phyloP scores from a whole-genome alignment of 2,797 vertebrate species.

The Lithobates sylvaticus region DNA sequence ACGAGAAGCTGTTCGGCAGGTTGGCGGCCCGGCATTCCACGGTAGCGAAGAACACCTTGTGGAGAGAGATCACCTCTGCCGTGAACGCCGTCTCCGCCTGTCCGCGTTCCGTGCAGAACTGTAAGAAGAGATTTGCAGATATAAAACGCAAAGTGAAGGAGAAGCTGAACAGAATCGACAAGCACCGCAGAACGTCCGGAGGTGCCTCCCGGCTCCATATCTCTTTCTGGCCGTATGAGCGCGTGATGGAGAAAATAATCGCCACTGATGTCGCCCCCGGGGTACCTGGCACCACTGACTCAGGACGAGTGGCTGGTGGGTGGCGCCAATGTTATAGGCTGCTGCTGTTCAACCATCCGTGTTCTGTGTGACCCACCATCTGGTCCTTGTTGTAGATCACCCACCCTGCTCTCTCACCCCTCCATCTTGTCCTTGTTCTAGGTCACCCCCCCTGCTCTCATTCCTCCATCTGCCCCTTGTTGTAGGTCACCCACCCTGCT shows the following conservation, averaged over 20 bases:
- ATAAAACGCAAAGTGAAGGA: constrained; percentile 42
- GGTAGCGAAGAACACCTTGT: constrained; percentile 9
- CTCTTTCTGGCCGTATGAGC: constrained; percentile 47
- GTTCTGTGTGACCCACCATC: too few relatives aligned
- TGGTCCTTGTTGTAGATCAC: too few relatives aligned
- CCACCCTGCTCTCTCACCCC: too few relatives aligned
- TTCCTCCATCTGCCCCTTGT: too few relatives aligned
- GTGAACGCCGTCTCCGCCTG: constrained; percentile 38
- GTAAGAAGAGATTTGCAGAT: constrained; percentile 46
- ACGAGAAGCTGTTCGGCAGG: constrained; percentile 36
- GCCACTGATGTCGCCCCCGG: constrained; percentile 6
- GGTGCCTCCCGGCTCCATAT: not conserved
- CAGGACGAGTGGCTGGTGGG: constrained; percentile 10
- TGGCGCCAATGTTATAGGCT: too few relatives aligned
- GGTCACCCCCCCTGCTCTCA: too few relatives aligned
- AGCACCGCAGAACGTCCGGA: not conserved
- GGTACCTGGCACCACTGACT: constrained; percentile 25
- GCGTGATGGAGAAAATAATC: constrained; percentile 32
- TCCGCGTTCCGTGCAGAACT: constrained; percentile 29
- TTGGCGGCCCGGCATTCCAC: constrained; percentile 33
- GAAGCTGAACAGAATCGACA: constrained; percentile 24
- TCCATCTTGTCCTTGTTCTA: too few relatives aligned
- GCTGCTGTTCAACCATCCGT: too few relatives aligned
- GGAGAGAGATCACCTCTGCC: constrained; percentile 21
- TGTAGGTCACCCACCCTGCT: too few relatives aligned